phyloP scores from a whole-genome alignment of 2,797 vertebrate species.

The Odontamblyopus rebecca region DNA sequence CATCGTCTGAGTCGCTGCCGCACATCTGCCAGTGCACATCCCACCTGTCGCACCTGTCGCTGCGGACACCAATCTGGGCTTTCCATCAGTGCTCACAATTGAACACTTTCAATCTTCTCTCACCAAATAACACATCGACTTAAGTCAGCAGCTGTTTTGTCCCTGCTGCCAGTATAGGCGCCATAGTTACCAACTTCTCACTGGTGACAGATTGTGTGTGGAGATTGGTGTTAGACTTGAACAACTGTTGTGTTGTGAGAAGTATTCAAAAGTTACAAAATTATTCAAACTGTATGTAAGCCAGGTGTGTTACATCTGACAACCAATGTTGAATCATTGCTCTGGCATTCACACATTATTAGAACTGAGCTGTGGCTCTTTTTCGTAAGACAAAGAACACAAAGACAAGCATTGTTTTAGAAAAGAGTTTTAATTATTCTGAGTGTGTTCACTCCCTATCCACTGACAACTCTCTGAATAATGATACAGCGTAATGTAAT shows the following conservation, averaged over 20 bases:
- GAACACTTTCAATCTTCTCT: constrained; percentile 19
- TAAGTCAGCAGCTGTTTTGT: constrained; percentile 14
- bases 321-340: not conserved
- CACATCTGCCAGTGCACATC: constrained; percentile 60
- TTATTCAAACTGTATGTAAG: not conserved
- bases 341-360: not conserved
- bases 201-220: not conserved
- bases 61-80: constrained; percentile 47
- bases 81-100: constrained; percentile 33
- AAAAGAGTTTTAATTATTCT: not conserved
- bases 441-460: not conserved
- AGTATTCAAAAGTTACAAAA: not conserved
- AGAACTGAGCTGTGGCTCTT: not conserved
- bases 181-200: constrained; percentile 2
- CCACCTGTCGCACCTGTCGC: constrained; percentile 63
- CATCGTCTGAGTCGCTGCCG: constrained; percentile 57
- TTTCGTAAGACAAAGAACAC: not conserved
- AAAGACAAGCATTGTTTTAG: constrained; percentile 1
- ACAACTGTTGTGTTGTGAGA: not conserved
- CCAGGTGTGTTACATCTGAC: not conserved
- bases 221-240: not conserved
- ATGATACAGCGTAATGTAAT: too few relatives aligned
- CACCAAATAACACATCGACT: constrained; percentile 20
- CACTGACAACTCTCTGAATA: not conserved
- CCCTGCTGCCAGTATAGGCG: not conserved